Conservation (phyloP, 2,113 vertebrate species). For the Erythrocebus patas region DNA sequence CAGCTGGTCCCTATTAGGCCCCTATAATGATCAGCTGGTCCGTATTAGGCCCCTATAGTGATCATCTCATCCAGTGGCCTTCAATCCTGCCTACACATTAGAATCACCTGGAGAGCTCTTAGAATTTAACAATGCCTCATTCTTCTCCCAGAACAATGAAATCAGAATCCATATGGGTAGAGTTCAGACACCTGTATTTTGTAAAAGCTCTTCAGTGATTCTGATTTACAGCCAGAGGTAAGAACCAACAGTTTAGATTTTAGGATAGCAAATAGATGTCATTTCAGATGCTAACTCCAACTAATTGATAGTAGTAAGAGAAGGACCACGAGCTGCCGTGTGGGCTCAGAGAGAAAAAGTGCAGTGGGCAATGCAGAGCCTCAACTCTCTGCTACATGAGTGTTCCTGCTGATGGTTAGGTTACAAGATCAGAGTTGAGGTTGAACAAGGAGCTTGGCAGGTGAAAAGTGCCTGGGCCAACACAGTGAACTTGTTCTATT, state of each 20-base stretch:
- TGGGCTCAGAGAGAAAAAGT: neutral
- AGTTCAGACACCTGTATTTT: too few relatives aligned
- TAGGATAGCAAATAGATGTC: neutral
- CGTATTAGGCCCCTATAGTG: neutral
- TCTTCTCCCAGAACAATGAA: neutral
- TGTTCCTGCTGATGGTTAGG: neutral
- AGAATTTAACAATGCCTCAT: neutral
- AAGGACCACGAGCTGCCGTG: neutral
- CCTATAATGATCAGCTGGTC: neutral
- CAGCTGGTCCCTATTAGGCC: neutral
- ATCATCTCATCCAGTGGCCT: neutral
- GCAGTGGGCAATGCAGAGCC: neutral
- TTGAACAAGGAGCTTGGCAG: neutral
- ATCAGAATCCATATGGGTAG: neutral
- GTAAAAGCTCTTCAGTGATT: neutral
- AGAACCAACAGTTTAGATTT: neutral
- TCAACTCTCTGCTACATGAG: neutral
- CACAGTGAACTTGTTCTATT: accelerated
- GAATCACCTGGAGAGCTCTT: neutral
- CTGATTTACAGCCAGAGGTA: neutral
- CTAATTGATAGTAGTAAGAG: neutral
- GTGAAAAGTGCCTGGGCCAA: neutral
- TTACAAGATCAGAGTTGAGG: neutral
- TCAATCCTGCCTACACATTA: neutral
- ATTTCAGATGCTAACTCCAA: neutral